Base-by-base conservation (phyloP, 2,113 vertebrate genomes). In the Thunnus maccoyii region DNA sequence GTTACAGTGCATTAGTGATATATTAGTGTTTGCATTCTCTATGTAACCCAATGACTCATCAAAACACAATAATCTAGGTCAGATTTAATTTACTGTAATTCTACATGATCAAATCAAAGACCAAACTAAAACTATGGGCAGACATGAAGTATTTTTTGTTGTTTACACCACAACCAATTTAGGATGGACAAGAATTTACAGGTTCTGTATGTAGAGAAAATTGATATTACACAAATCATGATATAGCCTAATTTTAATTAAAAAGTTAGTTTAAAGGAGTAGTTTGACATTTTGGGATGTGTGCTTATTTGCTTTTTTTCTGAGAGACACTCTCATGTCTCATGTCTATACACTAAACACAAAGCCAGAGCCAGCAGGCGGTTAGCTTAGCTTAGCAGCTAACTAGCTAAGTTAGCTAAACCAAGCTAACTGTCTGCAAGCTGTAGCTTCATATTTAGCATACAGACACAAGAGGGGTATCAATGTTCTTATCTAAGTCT, bases 1-100 rank as follows among this genome's bases (percentile, higher is more conserved):
- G 14, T 55, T 46, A 63, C 54, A 61, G 60, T 15, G 16, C 22
- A 70, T 8, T 60, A 1, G 30, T 76, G 8, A 48, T 16, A 8
- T 30, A 67, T 78, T 84, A 85, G 78, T 67, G 52, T 72, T 79
- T 50, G 54, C 17, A 30, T 22, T 69, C 27, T 72, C 50, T 56
- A 68, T 14, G 5, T 15, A 1, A 5, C 16, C 58, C 14, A 36
- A 55, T 30, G 50, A 76, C 22, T 36, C 15, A 55, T 46, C 17
- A 72, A 69, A 71, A 51, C 1, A 58, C 30, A 62, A 50, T 20
- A 1, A 48, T 25, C 77, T 75, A 41, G 3, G 41, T 50, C 47
- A 16, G 15, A 22, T 32, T 9, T 18, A 54, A 27, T 47, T 67
- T 8, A 41, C 36, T 41, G 36, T 20, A 11, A 41, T n/a, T 66